Evolutionary conservation across 2,113 vertebrate genomes (phyloP), one percentile per base, ranked within the genome.

Genomic region (Sylvietta virens): DNA sequence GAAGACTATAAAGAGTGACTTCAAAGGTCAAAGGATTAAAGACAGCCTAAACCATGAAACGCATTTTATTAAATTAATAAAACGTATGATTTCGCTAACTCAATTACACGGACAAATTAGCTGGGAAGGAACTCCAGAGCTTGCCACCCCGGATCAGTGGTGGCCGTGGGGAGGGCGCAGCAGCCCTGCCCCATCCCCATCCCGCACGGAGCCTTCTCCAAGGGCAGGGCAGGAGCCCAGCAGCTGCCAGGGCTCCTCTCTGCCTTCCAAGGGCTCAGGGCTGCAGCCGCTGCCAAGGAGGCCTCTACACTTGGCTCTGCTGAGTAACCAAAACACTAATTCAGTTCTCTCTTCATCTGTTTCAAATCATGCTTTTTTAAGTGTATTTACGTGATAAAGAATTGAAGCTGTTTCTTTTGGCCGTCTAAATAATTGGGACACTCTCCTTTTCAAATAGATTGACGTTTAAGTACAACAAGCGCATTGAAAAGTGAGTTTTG

Each of bases 351-450:
- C n/a, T 94, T 97, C 97, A 98, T 97, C 97, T 98, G 97, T 89
- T 98, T 98, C 95, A 96, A 93, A 98, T 97, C 92, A 81, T 16
- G 88, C 91, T 92, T 95, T 95, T 86, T 87, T 96, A 96, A 97
- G 97, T 96, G 81, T 92, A 97, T 96, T 97, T 96, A 94, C 91
- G 92, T 51, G 97, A 97, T 97, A 97, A 98, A 97, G 96, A 96
- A 94, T 95, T 78, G 97, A 94, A 92, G 93, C 96, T 97, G 96
- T 97, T 98, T 97, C 94, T 98, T 95, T 97, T 97, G 98, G 98
- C 97, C 92, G 37, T 88, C 91, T 67, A 42, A 96, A 89, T 94
- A 97, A 97, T 93, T 93, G 96, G 97, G 97, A 96, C 93, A 88
- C 95, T 97, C 95, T 97, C 92, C 88, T 95, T 96, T 97, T 95